A percentile compares a stretch with the other conserved stretches of the same genome.
phyloP scores from a whole-genome alignment of 2,113 vertebrate species.

The Cinclus mexicanus region DNA sequence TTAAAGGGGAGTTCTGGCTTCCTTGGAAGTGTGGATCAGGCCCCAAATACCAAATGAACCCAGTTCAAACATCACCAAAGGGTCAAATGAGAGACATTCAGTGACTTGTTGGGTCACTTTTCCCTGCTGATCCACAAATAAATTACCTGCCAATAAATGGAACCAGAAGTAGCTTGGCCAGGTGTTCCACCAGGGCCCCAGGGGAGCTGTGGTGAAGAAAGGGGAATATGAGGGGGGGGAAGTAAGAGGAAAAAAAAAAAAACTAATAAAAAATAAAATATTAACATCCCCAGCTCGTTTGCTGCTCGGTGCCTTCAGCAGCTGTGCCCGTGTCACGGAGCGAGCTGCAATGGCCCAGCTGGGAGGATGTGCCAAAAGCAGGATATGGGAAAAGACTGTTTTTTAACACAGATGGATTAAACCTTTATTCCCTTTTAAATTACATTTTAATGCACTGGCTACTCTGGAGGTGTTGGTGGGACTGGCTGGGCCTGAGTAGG shows the following conservation, averaged over 20 bases:
- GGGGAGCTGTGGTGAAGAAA: background rate
- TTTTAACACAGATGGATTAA: background rate
- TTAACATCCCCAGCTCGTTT: background rate
- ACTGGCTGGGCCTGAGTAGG: background rate
- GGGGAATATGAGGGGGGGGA: background rate
- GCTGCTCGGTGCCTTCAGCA: background rate
- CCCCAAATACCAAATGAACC: background rate
- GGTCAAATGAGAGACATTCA: background rate
- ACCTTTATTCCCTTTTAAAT: background rate
- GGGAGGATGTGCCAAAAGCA: background rate
- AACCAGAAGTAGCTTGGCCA: slow-evolving; percentile 16
- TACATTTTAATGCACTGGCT: background rate
- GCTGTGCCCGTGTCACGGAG: background rate
- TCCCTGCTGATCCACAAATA: background rate
- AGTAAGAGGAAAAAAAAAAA: background rate
- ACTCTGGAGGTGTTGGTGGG: background rate
- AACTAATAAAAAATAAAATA: slow-evolving; percentile 6
- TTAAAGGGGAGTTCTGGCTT: background rate
- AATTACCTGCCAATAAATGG: slow-evolving; percentile 33
- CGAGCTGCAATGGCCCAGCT: background rate
- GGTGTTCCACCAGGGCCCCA: background rate
- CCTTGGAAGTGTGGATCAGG: background rate
- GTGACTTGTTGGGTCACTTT: background rate
- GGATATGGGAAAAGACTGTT: background rate
- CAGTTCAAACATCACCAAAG: background rate